Evolutionary conservation across 2,797 vertebrate genomes (phyloP), one percentile per base, ranked within the genome.

Genomic region (Pseudomugil gertrudae): DNA sequence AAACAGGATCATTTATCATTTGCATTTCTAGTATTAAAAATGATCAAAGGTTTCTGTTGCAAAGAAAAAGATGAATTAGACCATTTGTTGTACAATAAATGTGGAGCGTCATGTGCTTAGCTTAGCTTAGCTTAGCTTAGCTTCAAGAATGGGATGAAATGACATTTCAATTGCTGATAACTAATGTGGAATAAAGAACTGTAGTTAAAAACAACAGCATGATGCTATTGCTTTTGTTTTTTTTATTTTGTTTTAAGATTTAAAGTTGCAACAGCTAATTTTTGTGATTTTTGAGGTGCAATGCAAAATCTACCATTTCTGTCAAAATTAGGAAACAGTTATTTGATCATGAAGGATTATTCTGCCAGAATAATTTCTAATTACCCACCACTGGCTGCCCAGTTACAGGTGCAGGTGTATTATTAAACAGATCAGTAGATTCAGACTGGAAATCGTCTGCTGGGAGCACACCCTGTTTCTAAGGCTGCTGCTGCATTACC

Each of bases 1-100:
- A 0, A 15, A 11, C 48, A 7, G 51, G 50, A 61, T 60, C 0
- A 59, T 69, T 47, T 69, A 21, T 65, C n/a, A 67, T 65, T 55
- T 23, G 24, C 17, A 40, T 40, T 5, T 40, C 15, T 5, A 19
- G 6, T 36, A 3, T 48, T 48, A 23, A 48, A 23, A 21, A 4
- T 9, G 45, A 7, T 23, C 3, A 9, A 48, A 48, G 4, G 24
- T 23, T 23, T 50, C 26, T 50, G 11, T 50, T 14, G 47, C 47
- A 4, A 24, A 24, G 10, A 40, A 43, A 43, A 57, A 3, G 3
- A 24, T 35, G 29, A 64, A 14, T 0, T 2, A 1, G 8, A 21
- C n/a, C 15, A 63, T n/a, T 55, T 9, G 61, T 19, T 45, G 24
- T 27, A 36, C 40, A 50, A 26, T 35, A 66, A 57, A 59, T n/a